Percentiles rank a stretch among this genome's conserved stretches.
These are phyloP conservation scores for Pharmacophagus antenor DNA, from an alignment of 2,888 invertebrate species.

Conservation along the genomic window DNA sequence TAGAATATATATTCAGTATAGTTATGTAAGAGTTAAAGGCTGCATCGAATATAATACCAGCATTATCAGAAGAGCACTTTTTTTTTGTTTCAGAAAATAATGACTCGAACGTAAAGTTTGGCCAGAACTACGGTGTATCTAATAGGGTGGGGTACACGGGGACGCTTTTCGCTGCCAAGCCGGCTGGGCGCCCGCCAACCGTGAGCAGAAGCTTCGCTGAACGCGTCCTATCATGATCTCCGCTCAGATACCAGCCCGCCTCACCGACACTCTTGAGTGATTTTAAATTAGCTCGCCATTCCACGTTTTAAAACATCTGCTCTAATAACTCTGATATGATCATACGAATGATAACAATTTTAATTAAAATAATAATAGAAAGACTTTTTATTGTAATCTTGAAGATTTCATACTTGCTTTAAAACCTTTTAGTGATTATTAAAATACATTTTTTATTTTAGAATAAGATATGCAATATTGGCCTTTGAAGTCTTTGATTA, in stretches of 20 bases:
- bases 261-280: slow-evolving; percentile 54
- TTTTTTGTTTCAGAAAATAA: slow-evolving; percentile 17
- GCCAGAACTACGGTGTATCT: slow-evolving; percentile 37
- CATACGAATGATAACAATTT: slow-evolving; percentile 6
- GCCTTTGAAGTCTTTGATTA: too few species aligned
- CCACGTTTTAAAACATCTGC: slow-evolving; percentile 19
- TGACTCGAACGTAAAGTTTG: slow-evolving; percentile 14
- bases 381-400: not conserved
- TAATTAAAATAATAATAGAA: slow-evolving; percentile 2
- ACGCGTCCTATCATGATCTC: slow-evolving; percentile 58
- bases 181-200: slow-evolving; percentile 55
- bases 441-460: too few species aligned
- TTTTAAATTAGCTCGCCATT: slow-evolving; percentile 53
- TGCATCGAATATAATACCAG: not conserved
- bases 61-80: not conserved
- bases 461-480: too few species aligned
- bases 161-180: slow-evolving; percentile 48
- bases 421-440: not conserved
- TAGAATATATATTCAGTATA: too few species aligned
- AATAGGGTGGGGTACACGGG: slow-evolving; percentile 32
- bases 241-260: slow-evolving; percentile 44
- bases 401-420: not conserved
- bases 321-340: slow-evolving; percentile 13
- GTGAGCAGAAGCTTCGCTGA: slow-evolving; percentile 41
- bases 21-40: too few species aligned